Conservation (phyloP, 2,888 invertebrate species). For the Dioctria linearis region DNA sequence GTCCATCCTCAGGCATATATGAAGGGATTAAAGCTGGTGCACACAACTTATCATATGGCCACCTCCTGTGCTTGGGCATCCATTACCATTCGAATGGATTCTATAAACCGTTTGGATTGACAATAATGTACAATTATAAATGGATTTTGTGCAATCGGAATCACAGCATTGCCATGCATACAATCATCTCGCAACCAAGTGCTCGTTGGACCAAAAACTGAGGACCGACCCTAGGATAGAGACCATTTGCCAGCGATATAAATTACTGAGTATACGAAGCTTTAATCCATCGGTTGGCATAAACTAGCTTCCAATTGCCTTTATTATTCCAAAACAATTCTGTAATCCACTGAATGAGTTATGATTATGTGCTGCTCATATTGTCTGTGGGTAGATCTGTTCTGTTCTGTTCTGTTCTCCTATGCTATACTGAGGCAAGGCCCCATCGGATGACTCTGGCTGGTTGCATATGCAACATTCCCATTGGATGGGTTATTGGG, state of each 20-base stretch:
- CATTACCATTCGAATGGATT: constrained; percentile 52
- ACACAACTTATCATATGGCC: constrained; percentile 49
- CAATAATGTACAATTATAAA: constrained; percentile 62
- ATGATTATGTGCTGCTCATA: constrained; percentile 60
- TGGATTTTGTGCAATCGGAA: constrained; percentile 62
- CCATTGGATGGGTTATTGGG: constrained; percentile 43
- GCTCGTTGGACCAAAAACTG: background rate
- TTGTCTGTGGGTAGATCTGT: constrained; percentile 60
- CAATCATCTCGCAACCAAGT: constrained; percentile 35
- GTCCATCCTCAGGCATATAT: constrained; percentile 21
- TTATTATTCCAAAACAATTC: constrained; percentile 62
- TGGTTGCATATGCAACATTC: constrained; percentile 61
- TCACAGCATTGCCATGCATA: constrained; percentile 56
- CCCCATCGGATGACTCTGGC: constrained; percentile 62
- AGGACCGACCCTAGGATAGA: constrained; percentile 26
- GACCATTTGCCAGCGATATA: constrained; percentile 58
- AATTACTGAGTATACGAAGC: constrained; percentile 55
- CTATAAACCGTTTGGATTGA: constrained; percentile 54
- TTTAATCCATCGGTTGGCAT: constrained; percentile 60
- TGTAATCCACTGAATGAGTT: constrained; percentile 62
- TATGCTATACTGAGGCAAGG: constrained; percentile 57
- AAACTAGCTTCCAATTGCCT: constrained; percentile 61
- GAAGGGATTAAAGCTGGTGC: constrained; percentile 47
- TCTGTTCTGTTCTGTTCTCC: background rate
- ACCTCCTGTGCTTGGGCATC: constrained; percentile 40